These are phyloP conservation scores for Chironex yamaguchii DNA, from an alignment of 30 jellyfish, hydroid and myxozoan species.

Conservation along the genomic window DNA sequence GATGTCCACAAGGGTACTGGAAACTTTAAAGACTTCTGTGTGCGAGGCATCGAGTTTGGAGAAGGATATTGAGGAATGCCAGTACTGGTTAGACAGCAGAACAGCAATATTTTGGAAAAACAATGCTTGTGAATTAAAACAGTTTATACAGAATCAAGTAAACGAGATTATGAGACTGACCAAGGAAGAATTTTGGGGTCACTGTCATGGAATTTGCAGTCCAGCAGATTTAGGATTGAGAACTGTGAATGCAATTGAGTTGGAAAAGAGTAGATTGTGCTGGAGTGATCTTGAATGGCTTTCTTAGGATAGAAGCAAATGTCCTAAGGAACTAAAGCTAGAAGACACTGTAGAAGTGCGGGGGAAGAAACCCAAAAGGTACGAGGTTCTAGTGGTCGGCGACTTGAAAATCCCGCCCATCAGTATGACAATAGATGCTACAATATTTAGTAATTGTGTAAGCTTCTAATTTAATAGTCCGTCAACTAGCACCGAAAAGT, in stretches of 20 bases:
- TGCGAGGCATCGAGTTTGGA: not conserved
- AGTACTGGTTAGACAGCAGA: constrained; percentile 39
- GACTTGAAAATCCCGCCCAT: not conserved
- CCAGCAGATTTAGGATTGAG: constrained; percentile 59
- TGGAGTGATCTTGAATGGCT: constrained; percentile 57
- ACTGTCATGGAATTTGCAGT: constrained; percentile 10
- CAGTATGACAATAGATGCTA: not conserved
- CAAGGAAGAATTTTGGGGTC: constrained; percentile 8
- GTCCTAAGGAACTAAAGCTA: constrained; percentile 16
- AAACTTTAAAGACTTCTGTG: not conserved
- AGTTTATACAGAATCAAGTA: constrained; percentile 13
- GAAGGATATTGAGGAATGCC: constrained; percentile 2
- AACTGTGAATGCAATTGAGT: not conserved
- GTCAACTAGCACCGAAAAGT: no score
- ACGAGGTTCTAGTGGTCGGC: not conserved
- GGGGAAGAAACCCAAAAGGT: not conserved
- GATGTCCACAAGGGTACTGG: not conserved
- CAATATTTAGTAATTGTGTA: constrained; percentile 2
- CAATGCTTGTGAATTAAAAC: constrained; percentile 2
- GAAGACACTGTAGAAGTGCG: not conserved
- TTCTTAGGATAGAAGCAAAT: not conserved
- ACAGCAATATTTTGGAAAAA: constrained; percentile 25
- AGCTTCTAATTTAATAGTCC: no score
- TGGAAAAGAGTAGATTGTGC: constrained; percentile 23
- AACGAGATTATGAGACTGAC: constrained; percentile 2